These are phyloP conservation scores for Altica lythri DNA, from an alignment of 2,888 invertebrate genomes.

Conservation along the genomic window DNA sequence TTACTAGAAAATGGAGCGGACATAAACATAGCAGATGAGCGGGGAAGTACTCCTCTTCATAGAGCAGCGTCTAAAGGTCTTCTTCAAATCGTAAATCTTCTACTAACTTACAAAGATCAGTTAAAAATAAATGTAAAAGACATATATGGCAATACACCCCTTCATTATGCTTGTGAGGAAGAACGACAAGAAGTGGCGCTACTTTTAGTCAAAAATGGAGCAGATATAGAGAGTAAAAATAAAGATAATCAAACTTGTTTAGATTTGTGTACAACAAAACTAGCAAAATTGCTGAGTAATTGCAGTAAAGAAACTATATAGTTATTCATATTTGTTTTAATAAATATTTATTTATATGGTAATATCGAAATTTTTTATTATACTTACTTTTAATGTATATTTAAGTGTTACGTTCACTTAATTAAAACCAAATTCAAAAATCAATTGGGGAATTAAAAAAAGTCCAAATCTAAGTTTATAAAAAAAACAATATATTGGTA, in stretches of 20 bases:
- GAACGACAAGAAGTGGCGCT: constrained; percentile 70
- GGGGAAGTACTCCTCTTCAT: constrained; percentile 77
- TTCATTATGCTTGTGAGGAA: constrained; percentile 86
- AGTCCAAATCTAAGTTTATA: no score
- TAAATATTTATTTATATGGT: no score
- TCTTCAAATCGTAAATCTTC: constrained; percentile 67
- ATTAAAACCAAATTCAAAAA: no score
- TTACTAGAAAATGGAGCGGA: constrained; percentile 71
- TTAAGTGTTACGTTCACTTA: no score
- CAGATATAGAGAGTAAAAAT: constrained; percentile 64
- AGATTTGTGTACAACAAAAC: constrained; percentile 58
- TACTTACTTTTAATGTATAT: no score
- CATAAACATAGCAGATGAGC: constrained; percentile 69
- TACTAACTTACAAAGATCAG: constrained; percentile 63
- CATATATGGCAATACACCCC: constrained; percentile 73
- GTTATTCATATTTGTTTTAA: no score
- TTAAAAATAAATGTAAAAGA: constrained; percentile 66
- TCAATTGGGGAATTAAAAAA: no score
- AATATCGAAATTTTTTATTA: no score
- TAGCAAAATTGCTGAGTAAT: constrained; percentile 37
- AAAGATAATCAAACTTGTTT: constrained; percentile 70
- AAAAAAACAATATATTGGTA: no score
- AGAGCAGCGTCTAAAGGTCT: constrained; percentile 80
- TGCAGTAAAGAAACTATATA: no score
- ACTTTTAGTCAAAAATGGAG: constrained; percentile 69